These are phyloP conservation scores for Limenitis camilla DNA, from an alignment of 2,888 invertebrate genomes.

Conservation along the genomic window DNA sequence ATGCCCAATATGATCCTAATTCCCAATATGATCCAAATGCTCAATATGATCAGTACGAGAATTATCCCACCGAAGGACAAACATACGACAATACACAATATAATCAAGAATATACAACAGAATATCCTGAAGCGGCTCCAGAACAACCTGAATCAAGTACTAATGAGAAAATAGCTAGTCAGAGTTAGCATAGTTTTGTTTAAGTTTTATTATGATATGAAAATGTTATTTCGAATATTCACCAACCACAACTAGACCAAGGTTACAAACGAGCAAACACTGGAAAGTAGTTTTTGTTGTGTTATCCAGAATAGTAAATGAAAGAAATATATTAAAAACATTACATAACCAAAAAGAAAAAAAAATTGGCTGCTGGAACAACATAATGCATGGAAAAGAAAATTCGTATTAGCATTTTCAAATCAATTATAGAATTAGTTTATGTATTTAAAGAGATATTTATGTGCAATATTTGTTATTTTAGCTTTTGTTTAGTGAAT, in stretches of 20 bases:
- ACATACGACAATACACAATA: constrained; percentile 45
- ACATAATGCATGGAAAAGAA: background rate
- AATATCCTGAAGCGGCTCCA: constrained; percentile 27
- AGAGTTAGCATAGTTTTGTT: constrained; percentile 68
- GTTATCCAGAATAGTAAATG: too few relatives aligned
- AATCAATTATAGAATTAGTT: background rate
- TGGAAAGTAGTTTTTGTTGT: too few relatives aligned
- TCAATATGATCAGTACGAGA: constrained; percentile 48
- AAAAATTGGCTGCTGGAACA: too few relatives aligned
- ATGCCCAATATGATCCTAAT: constrained; percentile 39
- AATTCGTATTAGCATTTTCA: background rate
- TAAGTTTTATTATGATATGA: background rate
- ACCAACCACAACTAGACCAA: too few relatives aligned
- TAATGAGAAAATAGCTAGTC: constrained; percentile 41
- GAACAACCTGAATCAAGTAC: constrained; percentile 28
- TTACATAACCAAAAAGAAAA: too few relatives aligned
- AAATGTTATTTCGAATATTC: background rate
- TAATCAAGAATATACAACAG: constrained; percentile 36
- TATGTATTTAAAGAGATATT: constrained; percentile 28
- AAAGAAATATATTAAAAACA: too few relatives aligned
- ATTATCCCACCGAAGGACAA: constrained; percentile 43
- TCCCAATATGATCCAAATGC: constrained; percentile 39
- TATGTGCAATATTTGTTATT: constrained; percentile 58
- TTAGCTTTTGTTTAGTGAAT: constrained; percentile 29
- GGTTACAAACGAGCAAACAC: too few relatives aligned